A percentile compares a stretch with the other conserved stretches of the same genome.
phyloP scores from a whole-genome alignment of 2,797 vertebrate species.

The Neomorphus geoffroyi region DNA sequence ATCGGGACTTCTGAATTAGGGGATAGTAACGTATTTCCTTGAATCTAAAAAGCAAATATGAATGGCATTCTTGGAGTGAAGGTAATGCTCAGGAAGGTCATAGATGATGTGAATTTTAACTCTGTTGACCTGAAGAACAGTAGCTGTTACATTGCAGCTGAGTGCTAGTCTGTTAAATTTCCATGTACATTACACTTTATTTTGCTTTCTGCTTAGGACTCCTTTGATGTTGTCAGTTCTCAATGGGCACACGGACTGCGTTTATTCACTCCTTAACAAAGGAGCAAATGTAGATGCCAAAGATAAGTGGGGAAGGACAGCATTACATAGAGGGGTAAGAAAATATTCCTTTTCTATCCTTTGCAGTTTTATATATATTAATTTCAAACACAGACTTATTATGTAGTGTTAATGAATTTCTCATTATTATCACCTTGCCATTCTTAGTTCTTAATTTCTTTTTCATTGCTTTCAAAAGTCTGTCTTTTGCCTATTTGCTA shows the following conservation, averaged over 20 bases:
- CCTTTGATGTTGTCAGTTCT: slow-evolving; percentile 96
- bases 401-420: not conserved
- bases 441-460: not conserved
- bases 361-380: not conserved
- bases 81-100: not conserved
- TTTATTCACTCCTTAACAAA: slow-evolving; percentile 95
- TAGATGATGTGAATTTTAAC: not conserved
- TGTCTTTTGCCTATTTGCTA: not conserved
- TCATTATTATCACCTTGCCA: not conserved
- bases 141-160: not conserved
- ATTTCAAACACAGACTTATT: not conserved
- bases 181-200: not conserved
- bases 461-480: not conserved
- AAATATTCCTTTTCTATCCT: not conserved
- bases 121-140: not conserved
- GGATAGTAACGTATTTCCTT: not conserved
- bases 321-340: slow-evolving; percentile 94
- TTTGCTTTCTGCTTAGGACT: slow-evolving; percentile 79
- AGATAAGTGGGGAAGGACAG: slow-evolving; percentile 97
- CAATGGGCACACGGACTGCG: slow-evolving; percentile 95
- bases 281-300: slow-evolving; percentile 96
- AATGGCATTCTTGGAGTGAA: not conserved
- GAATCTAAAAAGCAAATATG: not conserved
- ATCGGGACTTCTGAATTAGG: not conserved
- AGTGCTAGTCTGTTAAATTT: not conserved